Conservation (phyloP, 2,888 invertebrate species). For the Neoascia interrupta region DNA sequence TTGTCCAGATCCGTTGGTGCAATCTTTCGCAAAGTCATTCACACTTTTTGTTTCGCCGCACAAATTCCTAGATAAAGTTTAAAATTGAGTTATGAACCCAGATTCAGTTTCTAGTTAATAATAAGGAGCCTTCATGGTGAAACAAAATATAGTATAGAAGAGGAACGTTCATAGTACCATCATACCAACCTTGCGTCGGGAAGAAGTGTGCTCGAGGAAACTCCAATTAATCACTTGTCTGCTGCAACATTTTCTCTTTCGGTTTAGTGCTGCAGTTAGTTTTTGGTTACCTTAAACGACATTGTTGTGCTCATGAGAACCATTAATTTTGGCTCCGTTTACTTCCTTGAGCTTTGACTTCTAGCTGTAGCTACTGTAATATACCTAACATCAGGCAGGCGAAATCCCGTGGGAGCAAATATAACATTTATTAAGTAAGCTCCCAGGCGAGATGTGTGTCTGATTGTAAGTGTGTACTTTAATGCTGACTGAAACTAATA, state of each 20-base stretch:
- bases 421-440: conserved; percentile 58
- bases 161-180: too few species aligned
- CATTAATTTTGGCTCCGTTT: conserved; percentile 59
- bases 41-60: conserved; percentile 1
- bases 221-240: conserved; percentile 68
- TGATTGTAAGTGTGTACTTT: conserved; percentile 38
- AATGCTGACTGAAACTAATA: conserved; percentile 6
- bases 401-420: conserved; percentile 15
- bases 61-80: conserved; percentile 47
- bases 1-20: background rate
- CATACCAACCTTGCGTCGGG: too few species aligned
- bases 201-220: conserved; percentile 44
- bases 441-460: conserved; percentile 30
- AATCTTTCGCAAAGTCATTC: conserved; percentile 28
- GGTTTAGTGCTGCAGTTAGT: conserved; percentile 46
- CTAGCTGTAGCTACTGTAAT: too few species aligned
- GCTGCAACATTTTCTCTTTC: conserved; percentile 50
- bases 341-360: conserved; percentile 58
- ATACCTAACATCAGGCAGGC: background rate
- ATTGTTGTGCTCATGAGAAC: conserved; percentile 63
- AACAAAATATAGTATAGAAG: too few species aligned
- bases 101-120: conserved; percentile 55
- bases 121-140: conserved; percentile 32
- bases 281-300: conserved; percentile 65
- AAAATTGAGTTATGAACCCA: conserved; percentile 64